Conservation (phyloP, 2,113 vertebrate species). For the Lagopus leucura region DNA sequence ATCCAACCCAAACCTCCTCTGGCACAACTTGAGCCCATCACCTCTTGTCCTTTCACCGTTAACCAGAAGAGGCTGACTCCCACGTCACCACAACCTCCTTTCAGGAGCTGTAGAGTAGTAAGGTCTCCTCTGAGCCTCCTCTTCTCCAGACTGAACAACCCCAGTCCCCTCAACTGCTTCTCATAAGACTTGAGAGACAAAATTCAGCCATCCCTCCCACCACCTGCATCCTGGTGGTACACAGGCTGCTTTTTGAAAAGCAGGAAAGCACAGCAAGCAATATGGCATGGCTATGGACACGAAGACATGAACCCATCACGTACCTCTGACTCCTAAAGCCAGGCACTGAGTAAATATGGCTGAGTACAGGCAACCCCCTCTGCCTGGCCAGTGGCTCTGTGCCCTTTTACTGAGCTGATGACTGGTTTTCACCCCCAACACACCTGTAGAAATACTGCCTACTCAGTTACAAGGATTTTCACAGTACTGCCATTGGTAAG, state of each 20-base stretch:
- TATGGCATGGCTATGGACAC: background rate
- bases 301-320: accelerated
- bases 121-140: too few relatives aligned
- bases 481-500: background rate
- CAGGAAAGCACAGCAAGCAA: background rate
- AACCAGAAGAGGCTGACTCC: too few relatives aligned
- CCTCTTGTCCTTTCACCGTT: too few relatives aligned
- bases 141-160: too few relatives aligned
- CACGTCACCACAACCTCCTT: too few relatives aligned
- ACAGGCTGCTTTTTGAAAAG: background rate
- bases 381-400: background rate
- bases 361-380: background rate
- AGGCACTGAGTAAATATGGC: accelerated
- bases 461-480: background rate
- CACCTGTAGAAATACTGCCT: background rate
- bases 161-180: too few relatives aligned
- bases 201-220: background rate
- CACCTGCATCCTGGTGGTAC: background rate
- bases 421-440: background rate
- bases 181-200: background rate
- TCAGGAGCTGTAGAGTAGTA: too few relatives aligned
- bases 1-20: too few relatives aligned
- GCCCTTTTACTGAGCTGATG: too few relatives aligned
- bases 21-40: too few relatives aligned
- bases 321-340: background rate